Conservation (phyloP, 2,888 invertebrate genomes). For the Yponomeuta malinellus region DNA sequence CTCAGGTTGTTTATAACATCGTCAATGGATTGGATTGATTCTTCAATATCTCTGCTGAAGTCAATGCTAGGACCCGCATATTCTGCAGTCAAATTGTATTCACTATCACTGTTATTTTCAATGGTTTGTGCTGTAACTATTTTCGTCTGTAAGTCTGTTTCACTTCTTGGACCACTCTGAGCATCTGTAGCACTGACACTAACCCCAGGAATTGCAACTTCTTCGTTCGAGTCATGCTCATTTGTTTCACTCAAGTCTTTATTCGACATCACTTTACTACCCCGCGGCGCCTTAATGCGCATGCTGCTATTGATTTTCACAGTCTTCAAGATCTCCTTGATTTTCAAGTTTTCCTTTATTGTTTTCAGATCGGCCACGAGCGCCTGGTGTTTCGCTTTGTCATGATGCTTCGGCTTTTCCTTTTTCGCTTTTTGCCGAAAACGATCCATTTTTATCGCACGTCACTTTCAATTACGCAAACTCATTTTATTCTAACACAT, state of each 20-base stretch:
- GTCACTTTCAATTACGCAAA: background rate
- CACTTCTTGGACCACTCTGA: slow-evolving; percentile 34
- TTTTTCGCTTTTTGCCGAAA: slow-evolving; percentile 52
- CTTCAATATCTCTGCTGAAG: background rate
- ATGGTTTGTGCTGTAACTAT: background rate
- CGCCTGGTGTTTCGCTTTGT: slow-evolving; percentile 41
- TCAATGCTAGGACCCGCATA: background rate
- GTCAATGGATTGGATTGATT: background rate
- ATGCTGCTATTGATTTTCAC: slow-evolving; percentile 67
- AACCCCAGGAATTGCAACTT: background rate
- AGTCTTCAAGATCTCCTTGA: slow-evolving; percentile 58
- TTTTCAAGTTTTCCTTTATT: slow-evolving; percentile 60
- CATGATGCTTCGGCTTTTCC: slow-evolving; percentile 41
- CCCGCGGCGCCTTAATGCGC: slow-evolving; percentile 54
- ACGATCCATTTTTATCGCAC: slow-evolving; percentile 44
- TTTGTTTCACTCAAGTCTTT: slow-evolving; percentile 48
- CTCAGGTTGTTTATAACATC: slow-evolving; percentile 4
- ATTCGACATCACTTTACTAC: slow-evolving; percentile 55
- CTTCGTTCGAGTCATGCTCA: slow-evolving; percentile 42
- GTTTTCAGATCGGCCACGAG: slow-evolving; percentile 52
- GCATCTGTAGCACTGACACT: slow-evolving; percentile 18
- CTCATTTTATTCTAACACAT: background rate
- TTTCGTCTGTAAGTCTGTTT: background rate
- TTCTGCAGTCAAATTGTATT: background rate
- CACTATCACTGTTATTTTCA: slow-evolving; percentile 8